phyloP scores from a whole-genome alignment of 1,140 invertebrate genomes.

The Odontomachus brunneus region DNA sequence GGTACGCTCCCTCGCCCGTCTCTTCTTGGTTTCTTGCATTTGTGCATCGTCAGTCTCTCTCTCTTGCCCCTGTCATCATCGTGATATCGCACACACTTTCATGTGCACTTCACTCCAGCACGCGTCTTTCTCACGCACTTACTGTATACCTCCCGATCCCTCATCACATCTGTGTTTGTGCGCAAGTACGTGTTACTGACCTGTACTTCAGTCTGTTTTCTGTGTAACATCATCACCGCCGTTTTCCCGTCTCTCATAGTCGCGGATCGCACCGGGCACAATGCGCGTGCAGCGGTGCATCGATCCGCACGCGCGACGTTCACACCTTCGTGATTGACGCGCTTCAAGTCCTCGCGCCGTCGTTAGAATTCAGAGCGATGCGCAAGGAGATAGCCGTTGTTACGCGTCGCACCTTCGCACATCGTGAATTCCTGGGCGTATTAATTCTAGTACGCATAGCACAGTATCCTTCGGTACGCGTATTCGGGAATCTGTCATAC shows the following conservation, averaged over 20 bases:
- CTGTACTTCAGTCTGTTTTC: constrained; percentile 23
- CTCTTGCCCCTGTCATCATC: constrained; percentile 63
- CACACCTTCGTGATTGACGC: constrained; percentile 7
- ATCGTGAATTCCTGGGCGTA: background rate
- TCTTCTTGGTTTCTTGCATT: constrained; percentile 66
- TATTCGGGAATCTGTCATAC: background rate
- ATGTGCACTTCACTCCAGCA: no score
- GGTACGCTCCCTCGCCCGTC: constrained; percentile 27
- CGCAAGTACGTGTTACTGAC: constrained; percentile 3
- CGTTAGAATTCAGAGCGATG: no score
- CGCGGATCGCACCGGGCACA: background rate
- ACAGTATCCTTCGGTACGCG: background rate
- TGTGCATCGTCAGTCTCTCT: constrained; percentile 69
- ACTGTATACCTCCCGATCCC: constrained; percentile 8
- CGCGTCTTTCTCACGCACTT: constrained; percentile 60
- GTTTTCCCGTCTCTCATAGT: background rate
- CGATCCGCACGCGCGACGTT: background rate
- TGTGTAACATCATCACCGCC: background rate
- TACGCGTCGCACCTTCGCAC: background rate
- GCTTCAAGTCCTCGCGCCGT: background rate
- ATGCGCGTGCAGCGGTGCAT: background rate
- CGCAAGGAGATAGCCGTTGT: no score
- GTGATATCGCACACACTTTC: constrained; percentile 57
- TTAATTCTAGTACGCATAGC: no score
- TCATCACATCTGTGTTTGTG: constrained; percentile 13